Base-by-base conservation (phyloP, 2,113 vertebrate genomes). In the Dasyornis broadbenti region DNA sequence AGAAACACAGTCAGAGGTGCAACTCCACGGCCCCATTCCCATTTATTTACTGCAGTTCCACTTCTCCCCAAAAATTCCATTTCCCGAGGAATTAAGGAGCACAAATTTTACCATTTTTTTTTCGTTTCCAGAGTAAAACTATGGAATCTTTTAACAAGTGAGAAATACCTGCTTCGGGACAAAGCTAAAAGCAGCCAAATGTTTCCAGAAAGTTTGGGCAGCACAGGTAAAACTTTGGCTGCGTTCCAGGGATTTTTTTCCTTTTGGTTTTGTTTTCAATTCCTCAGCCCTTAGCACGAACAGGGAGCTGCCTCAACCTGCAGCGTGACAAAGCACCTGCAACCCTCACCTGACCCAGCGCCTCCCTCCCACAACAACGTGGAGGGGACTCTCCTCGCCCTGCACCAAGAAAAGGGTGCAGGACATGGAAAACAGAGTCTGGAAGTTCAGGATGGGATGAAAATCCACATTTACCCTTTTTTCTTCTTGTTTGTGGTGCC, bases 391-490 rank as follows among this genome's bases (percentile, higher is more conserved):
- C 6, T 6, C 10, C 71, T 6, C 12, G 5, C 40, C 40, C 68
- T 24, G 15, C 27, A 7, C 49, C 50, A 44, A 89, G 59, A 52
- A 60, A 15, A 1, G 14, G 40, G 37, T 2, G 11, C 22, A 11
- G 68, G 15, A 13, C 10, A 1, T 0, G 2, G 20, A 33, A 7
- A 21, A 5, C 22, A 49, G 40, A 54, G 59, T 8, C 33, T 7
- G 6, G 4, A 7, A 39, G 40, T 2, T 40, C 47, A 24, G 37
- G 30, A 19, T 0, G 1, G 1, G 5, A 28, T 8, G 15, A 22
- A 54, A 52, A 54, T 4, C 17, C n/a, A 6, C 15, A 11, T 9
- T 91, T 97, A 99, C 99, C 99, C 98, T 79, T 97, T 98, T 13
- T 87, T 98, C 57, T 97, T 98, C 50, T 98, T 97, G 33, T 96